Conservation (phyloP, 2,888 invertebrate species). For the Mesochorus sp. region DNA sequence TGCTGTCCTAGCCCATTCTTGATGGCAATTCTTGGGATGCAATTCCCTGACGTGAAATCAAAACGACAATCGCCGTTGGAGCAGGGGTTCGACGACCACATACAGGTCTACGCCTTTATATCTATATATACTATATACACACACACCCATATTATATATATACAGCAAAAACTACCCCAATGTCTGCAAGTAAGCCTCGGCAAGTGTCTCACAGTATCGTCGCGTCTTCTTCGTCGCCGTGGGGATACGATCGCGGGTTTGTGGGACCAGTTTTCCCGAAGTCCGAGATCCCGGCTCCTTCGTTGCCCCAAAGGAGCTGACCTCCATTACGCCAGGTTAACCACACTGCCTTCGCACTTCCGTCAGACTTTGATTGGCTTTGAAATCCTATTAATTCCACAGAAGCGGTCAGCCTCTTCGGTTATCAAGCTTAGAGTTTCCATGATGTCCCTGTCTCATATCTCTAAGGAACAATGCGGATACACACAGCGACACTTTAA, state of each 20-base stretch:
- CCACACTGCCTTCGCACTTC: conserved; percentile 79
- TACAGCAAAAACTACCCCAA: conserved; percentile 1
- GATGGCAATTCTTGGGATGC: conserved; percentile 58
- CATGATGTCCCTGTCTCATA: too few species aligned
- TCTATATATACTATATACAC: too few species aligned
- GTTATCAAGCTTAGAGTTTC: conserved; percentile 39
- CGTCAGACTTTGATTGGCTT: conserved; percentile 80
- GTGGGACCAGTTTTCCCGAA: conserved; percentile 70
- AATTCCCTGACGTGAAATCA: conserved; percentile 69
- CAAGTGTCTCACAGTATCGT: conserved; percentile 52
- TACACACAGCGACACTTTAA: conserved; percentile 2
- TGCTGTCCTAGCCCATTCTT: not conserved
- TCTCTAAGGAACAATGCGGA: conserved; percentile 34
- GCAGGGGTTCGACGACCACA: conserved; percentile 48
- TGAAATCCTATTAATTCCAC: conserved; percentile 79
- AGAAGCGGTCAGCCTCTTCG: conserved; percentile 53
- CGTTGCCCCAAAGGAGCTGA: conserved; percentile 77
- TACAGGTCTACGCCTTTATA: conserved; percentile 36
- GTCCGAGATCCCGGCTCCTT: conserved; percentile 68
- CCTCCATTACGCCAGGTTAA: conserved; percentile 81
- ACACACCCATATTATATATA: not conserved
- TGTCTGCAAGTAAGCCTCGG: conserved; percentile 43
- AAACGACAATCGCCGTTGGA: conserved; percentile 69
- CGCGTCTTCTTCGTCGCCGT: conserved; percentile 51
- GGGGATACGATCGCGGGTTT: conserved; percentile 58